A percentile compares a stretch with the other conserved stretches of the same genome.
Conservation (phyloP, 2,113 vertebrate species). For the Pardalotus punctatus region DNA sequence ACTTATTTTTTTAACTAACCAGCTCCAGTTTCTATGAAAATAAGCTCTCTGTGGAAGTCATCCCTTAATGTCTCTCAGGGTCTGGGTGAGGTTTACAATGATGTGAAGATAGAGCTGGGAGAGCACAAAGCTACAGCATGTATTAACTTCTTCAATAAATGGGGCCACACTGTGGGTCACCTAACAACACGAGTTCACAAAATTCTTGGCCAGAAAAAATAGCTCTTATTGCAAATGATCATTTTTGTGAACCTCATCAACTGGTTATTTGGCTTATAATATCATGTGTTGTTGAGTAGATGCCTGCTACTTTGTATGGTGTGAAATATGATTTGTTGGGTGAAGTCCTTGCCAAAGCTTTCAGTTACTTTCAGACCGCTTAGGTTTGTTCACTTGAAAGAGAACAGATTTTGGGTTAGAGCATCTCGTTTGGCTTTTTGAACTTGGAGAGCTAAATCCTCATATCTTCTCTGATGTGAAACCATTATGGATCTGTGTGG, state of each 20-base stretch:
- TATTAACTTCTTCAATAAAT: background rate
- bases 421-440: background rate
- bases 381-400: background rate
- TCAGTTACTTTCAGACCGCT: background rate
- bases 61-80: background rate
- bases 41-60: background rate
- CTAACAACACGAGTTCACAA: background rate
- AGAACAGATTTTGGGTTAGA: background rate
- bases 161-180: background rate
- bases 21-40: background rate
- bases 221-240: background rate
- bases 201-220: background rate
- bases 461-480: background rate
- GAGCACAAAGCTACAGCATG: background rate
- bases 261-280: background rate
- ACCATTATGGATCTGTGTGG: rapidly evolving
- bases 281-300: background rate
- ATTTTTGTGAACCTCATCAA: background rate
- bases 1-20: background rate
- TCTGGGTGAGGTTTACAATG: background rate
- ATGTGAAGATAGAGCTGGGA: background rate
- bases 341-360: background rate
- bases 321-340: background rate
- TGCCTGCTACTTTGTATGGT: background rate
- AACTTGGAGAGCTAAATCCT: background rate